Percentiles rank a stretch among this genome's conserved stretches.
Evolutionary conservation across 2,113 vertebrate genomes (phyloP).

Genomic region (Scopus umbretta): DNA sequence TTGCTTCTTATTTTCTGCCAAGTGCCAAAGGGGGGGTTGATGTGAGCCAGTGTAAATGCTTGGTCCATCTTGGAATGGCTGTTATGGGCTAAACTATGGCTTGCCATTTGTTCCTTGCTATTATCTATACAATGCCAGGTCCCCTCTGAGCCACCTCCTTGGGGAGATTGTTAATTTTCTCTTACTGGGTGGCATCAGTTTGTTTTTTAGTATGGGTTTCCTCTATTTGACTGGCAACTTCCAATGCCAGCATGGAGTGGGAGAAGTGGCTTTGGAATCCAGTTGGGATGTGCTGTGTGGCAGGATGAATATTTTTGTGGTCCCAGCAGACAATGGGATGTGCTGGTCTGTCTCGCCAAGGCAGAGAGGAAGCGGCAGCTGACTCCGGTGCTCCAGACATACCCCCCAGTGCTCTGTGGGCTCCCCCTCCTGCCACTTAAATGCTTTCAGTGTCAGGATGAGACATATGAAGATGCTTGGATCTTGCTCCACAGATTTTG

Average conservation of each 20-base stretch:
- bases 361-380: neutral
- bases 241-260: neutral
- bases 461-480: neutral
- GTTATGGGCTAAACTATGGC: neutral
- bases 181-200: neutral
- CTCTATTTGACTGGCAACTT: neutral
- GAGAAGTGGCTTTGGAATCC: neutral
- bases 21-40: neutral
- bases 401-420: neutral
- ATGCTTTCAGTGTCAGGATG: neutral
- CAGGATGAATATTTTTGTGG: neutral
- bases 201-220: neutral
- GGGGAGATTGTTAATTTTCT: neutral
- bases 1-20: slow-evolving; percentile 29
- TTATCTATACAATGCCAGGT: neutral
- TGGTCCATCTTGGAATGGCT: neutral
- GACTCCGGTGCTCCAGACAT: neutral
- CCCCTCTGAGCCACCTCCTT: neutral
- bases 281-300: neutral
- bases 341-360: neutral
- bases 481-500: neutral
- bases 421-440: neutral
- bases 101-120: slow-evolving; percentile 1
- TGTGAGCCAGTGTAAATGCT: neutral
- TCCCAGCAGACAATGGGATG: neutral